These are phyloP conservation scores for Eurois occulta DNA, from an alignment of 2,888 invertebrate genomes.

Conservation along the genomic window DNA sequence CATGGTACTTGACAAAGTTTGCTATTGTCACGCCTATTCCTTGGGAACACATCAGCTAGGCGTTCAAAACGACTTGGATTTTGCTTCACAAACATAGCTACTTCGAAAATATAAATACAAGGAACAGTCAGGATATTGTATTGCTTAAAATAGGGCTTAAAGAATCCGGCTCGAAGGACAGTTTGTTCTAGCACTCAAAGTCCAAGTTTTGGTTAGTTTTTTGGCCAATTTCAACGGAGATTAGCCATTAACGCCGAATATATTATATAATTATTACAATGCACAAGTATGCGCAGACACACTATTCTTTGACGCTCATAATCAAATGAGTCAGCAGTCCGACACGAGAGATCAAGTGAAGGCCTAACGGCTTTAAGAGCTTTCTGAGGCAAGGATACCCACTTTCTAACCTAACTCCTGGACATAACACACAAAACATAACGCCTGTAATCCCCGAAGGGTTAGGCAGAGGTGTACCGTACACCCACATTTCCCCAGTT, in stretches of 20 bases:
- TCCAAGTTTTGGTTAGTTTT: neutral
- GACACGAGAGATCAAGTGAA: neutral
- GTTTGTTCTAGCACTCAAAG: neutral
- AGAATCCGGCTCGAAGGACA: neutral
- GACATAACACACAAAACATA: neutral
- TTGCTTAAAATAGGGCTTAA: no score
- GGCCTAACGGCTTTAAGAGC: neutral
- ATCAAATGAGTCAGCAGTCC: neutral
- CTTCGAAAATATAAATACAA: no score
- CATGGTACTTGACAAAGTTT: no score
- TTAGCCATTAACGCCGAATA: neutral
- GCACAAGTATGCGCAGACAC: neutral
- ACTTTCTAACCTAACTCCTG: neutral
- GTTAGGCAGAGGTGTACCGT: neutral
- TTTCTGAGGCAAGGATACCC: neutral
- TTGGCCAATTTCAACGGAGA: neutral
- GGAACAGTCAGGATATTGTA: no score
- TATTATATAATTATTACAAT: neutral
- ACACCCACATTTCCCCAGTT: neutral
- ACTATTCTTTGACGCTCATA: neutral
- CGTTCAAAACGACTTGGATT: no score
- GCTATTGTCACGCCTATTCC: no score
- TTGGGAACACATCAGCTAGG: no score
- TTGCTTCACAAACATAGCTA: no score
- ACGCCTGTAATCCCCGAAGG: neutral